Percentiles rank a stretch among this genome's conserved stretches.
phyloP scores from a whole-genome alignment of 2,113 vertebrate genomes.

The Natator depressus region DNA sequence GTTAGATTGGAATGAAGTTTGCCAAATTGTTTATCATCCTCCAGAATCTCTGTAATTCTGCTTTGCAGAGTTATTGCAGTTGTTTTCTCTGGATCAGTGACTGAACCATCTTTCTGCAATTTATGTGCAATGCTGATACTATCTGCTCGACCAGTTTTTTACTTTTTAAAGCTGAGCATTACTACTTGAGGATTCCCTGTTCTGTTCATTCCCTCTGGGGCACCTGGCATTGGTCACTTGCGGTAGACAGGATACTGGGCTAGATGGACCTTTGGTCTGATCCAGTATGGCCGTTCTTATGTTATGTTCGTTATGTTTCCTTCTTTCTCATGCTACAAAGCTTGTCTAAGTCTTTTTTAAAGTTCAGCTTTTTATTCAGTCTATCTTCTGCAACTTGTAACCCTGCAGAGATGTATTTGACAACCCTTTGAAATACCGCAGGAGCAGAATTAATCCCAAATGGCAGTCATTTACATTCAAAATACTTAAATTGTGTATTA shows the following conservation, averaged over 20 bases:
- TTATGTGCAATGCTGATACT: background rate
- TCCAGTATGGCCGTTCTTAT: no score
- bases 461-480: accelerated
- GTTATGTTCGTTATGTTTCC: no score
- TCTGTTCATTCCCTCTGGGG: no score
- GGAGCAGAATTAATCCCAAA: background rate
- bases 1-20: background rate
- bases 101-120: background rate
- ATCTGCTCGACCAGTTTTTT: background rate
- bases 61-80: background rate
- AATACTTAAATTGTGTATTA: background rate
- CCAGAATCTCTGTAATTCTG: background rate
- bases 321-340: background rate
- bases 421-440: conserved; percentile 3
- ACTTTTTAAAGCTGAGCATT: background rate
- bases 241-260: no score
- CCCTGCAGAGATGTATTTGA: background rate
- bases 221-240: no score
- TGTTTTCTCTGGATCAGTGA: background rate
- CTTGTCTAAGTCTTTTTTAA: background rate
- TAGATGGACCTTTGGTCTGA: no score
- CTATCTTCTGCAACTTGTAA: background rate
- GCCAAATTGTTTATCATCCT: background rate
- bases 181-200: no score
- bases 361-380: background rate